These are phyloP conservation scores for Willisornis vidua DNA, from an alignment of 2,113 vertebrate genomes.

Conservation along the genomic window DNA sequence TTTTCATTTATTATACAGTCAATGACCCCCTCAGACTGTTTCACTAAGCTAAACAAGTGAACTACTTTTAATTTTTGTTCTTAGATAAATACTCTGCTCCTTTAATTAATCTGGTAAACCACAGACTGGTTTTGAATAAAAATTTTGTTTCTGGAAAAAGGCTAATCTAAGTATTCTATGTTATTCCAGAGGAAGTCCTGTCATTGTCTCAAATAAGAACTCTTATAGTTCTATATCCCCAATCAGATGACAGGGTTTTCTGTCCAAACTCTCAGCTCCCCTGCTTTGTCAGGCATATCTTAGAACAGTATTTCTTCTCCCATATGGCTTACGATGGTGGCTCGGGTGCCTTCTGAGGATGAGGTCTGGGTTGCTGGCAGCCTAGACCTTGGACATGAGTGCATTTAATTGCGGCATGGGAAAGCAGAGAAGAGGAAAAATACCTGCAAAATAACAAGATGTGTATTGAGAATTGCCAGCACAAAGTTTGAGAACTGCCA, in stretches of 20 bases:
- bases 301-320: not conserved
- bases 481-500: no score
- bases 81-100: not conserved
- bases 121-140: not conserved
- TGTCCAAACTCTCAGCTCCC: not conserved
- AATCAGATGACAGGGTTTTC: not conserved
- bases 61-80: not conserved
- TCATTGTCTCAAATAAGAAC: not conserved
- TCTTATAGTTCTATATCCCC: not conserved
- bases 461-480: no score
- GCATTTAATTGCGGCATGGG: no score
- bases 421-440: no score
- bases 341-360: not conserved
- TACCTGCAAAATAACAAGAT: no score
- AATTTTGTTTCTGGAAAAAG: not conserved
- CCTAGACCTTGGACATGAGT: no score
- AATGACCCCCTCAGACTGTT: not conserved
- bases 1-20: not conserved
- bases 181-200: not conserved
- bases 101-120: not conserved
- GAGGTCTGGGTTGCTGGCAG: no score
- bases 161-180: not conserved
- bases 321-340: rapidly evolving
- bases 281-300: not conserved
- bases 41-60: not conserved